These are phyloP conservation scores for Erebia epiphron DNA, from an alignment of 2,888 invertebrate genomes.

Conservation along the genomic window DNA sequence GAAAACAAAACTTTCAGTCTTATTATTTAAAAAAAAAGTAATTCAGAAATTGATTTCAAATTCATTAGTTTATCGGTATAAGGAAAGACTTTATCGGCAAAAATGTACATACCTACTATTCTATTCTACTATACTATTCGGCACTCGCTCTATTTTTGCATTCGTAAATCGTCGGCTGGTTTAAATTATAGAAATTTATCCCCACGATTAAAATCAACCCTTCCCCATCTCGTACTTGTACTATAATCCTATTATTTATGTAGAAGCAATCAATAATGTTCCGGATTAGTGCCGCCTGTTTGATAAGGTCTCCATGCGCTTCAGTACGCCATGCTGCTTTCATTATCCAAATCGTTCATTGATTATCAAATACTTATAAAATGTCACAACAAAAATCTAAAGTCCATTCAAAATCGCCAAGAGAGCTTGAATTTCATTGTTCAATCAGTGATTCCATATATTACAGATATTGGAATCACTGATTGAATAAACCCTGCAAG, in stretches of 20 bases:
- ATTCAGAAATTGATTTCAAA: not conserved
- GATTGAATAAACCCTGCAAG: not conserved
- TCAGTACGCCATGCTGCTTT: constrained; percentile 29
- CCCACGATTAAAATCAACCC: constrained; percentile 44
- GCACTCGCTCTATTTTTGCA: not conserved
- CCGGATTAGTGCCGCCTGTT: constrained; percentile 56
- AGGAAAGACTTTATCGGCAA: not conserved
- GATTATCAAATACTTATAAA: constrained; percentile 15
- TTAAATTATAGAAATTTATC: not conserved
- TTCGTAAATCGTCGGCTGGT: not conserved
- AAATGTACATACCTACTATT: not conserved
- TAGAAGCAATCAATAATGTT: constrained; percentile 61
- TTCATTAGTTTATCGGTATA: not conserved
- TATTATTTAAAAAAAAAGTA: not conserved
- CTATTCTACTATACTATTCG: too few relatives aligned
- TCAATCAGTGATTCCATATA: too few relatives aligned
- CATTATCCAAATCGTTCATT: constrained; percentile 21
- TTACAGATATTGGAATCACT: not conserved
- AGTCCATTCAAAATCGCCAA: not conserved
- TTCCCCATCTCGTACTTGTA: constrained; percentile 52
- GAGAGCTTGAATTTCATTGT: not conserved
- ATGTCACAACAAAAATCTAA: not conserved
- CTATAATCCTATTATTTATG: constrained; percentile 70
- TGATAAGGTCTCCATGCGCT: constrained; percentile 12
- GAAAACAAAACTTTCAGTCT: not conserved